phyloP scores from a whole-genome alignment of 2,888 invertebrate genomes.

The Achlya flavicornis region DNA sequence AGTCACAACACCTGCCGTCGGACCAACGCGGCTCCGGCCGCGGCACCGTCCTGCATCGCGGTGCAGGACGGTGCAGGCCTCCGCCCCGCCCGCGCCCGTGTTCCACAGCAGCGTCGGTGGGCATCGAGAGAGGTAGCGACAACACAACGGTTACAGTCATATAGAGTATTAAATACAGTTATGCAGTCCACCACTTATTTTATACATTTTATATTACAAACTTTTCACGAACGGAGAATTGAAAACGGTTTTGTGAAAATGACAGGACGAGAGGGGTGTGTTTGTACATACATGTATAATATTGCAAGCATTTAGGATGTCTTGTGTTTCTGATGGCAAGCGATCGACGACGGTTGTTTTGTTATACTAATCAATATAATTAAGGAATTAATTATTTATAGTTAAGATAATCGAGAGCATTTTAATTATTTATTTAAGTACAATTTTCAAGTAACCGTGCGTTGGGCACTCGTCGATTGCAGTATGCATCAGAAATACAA shows the following conservation, averaged over 20 bases:
- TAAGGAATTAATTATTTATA: neutral
- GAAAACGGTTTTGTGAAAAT: slow-evolving; percentile 52
- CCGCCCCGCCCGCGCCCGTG: slow-evolving; percentile 11
- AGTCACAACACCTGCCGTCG: slow-evolving; percentile 28
- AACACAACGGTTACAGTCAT: slow-evolving; percentile 44
- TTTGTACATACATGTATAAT: slow-evolving; percentile 55
- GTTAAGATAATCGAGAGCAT: slow-evolving; percentile 44
- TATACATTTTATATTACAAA: slow-evolving; percentile 54
- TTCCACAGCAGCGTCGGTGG: slow-evolving; percentile 9
- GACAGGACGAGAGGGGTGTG: slow-evolving; percentile 66
- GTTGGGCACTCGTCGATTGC: slow-evolving; percentile 27
- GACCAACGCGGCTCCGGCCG: neutral
- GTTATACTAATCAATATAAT: slow-evolving; percentile 32
- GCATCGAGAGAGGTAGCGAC: slow-evolving; percentile 33
- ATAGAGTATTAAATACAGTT: slow-evolving; percentile 47
- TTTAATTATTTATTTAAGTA: slow-evolving; percentile 66
- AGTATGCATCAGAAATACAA: slow-evolving; percentile 48
- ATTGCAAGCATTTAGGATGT: slow-evolving; percentile 67
- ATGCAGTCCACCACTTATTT: slow-evolving; percentile 49
- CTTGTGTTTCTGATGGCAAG: slow-evolving; percentile 44
- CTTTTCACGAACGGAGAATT: slow-evolving; percentile 25
- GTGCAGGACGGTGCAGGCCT: too few species aligned
- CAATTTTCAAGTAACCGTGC: slow-evolving; percentile 44
- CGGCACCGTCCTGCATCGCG: too few species aligned
- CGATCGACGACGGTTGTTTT: slow-evolving; percentile 22